Conservation (phyloP, 2,888 invertebrate species). For the Chorisops tibialis region DNA sequence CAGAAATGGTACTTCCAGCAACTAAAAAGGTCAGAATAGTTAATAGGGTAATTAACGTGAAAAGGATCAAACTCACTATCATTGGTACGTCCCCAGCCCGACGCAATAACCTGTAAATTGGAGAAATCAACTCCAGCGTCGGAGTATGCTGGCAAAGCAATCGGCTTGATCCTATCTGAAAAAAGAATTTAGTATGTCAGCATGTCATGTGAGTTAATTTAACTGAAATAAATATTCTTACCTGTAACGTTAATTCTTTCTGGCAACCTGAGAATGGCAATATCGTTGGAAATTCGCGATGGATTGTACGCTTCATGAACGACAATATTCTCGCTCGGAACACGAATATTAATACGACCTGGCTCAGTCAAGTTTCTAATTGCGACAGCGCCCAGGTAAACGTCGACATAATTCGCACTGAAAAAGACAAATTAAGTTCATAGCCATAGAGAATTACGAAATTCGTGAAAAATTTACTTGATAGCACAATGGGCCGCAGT, state of each 20-base stretch:
- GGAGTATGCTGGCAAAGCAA: slow-evolving; percentile 47
- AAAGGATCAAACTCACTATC: slow-evolving; percentile 36
- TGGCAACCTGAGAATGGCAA: slow-evolving; percentile 46
- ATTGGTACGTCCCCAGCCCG: slow-evolving; percentile 53
- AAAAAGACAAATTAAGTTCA: not conserved
- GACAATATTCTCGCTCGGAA: slow-evolving; percentile 43
- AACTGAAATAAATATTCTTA: slow-evolving; percentile 35
- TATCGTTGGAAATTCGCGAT: slow-evolving; percentile 46
- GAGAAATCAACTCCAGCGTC: slow-evolving; percentile 45
- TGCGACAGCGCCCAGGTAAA: slow-evolving; percentile 44
- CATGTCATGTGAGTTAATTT: no score
- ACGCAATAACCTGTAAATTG: slow-evolving; percentile 48
- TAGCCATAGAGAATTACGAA: not conserved
- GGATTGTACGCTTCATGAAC: slow-evolving; percentile 50
- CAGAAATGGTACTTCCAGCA: slow-evolving; percentile 37
- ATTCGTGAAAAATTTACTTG: not conserved
- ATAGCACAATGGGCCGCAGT: slow-evolving; percentile 19
- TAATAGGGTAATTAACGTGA: slow-evolving; percentile 1
- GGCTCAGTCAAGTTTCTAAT: slow-evolving; percentile 47
- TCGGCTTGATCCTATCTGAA: slow-evolving; percentile 50
- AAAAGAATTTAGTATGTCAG: slow-evolving; percentile 14
- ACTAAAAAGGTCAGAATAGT: not conserved
- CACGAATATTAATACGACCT: slow-evolving; percentile 51
- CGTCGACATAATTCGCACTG: slow-evolving; percentile 8
- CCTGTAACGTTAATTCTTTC: slow-evolving; percentile 45